Evolutionary conservation across 2,888 invertebrate genomes (phyloP).

Genomic region (Drosophila borealis): DNA sequence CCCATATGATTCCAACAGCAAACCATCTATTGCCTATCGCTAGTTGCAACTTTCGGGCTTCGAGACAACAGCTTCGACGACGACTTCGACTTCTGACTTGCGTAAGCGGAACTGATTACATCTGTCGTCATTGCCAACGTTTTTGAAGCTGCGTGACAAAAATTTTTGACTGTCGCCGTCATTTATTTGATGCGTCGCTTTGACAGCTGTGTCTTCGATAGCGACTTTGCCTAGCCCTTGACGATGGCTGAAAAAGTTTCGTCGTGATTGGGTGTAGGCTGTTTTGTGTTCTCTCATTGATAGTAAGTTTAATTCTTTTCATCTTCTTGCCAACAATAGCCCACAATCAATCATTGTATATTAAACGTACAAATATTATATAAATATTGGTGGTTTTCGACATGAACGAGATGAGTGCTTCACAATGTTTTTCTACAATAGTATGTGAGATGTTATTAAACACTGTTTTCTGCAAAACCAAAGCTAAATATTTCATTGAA

Average conservation of each 20-base stretch:
- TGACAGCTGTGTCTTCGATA: slow-evolving; percentile 69
- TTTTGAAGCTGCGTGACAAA: slow-evolving; percentile 72
- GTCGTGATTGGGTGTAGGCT: slow-evolving; percentile 10
- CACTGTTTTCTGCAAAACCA: too few relatives aligned
- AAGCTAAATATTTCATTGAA: too few relatives aligned
- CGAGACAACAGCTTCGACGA: slow-evolving; percentile 10
- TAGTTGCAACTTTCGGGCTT: slow-evolving; percentile 57
- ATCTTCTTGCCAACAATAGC: slow-evolving; percentile 11
- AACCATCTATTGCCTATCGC: slow-evolving; percentile 50
- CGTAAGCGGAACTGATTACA: slow-evolving; percentile 77
- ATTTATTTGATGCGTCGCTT: slow-evolving; percentile 68
- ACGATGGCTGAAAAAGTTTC: slow-evolving; percentile 27
- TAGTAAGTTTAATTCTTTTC: slow-evolving; percentile 32
- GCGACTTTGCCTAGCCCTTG: slow-evolving; percentile 37
- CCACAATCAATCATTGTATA: slow-evolving; percentile 70
- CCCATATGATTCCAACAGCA: slow-evolving; percentile 33
- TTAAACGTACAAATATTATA: slow-evolving; percentile 18
- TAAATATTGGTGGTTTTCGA: slow-evolving; percentile 32
- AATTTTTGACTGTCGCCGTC: slow-evolving; percentile 65
- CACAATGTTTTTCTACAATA: too few relatives aligned
- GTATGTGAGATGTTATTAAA: too few relatives aligned
- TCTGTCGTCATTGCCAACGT: slow-evolving; percentile 44
- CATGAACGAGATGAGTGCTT: too few relatives aligned
- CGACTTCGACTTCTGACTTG: slow-evolving; percentile 57
- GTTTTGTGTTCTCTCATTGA: slow-evolving; percentile 48